phyloP scores from a whole-genome alignment of 1,140 invertebrate species.

The Protaetia brevitarsis region DNA sequence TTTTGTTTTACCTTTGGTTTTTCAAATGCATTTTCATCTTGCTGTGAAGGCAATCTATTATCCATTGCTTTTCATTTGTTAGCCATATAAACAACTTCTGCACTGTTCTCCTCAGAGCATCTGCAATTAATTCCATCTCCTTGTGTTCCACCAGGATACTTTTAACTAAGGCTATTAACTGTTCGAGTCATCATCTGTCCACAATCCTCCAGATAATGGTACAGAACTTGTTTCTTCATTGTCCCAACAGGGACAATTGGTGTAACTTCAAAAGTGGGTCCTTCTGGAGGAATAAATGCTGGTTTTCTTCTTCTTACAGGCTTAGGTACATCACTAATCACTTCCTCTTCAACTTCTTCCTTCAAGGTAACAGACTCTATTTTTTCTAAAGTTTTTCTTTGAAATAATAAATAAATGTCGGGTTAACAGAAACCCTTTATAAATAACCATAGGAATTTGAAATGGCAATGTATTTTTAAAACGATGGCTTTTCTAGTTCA shows the following conservation, averaged over 20 bases:
- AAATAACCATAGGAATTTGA: slow-evolving; percentile 69
- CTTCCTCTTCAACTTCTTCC: slow-evolving; percentile 53
- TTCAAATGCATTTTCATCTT: slow-evolving; percentile 48
- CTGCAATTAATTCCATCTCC: slow-evolving; percentile 87
- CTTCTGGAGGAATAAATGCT: slow-evolving; percentile 61
- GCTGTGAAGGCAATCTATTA: slow-evolving; percentile 57
- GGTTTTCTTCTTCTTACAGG: slow-evolving; percentile 57
- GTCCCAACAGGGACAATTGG: slow-evolving; percentile 41
- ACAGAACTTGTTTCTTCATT: slow-evolving; percentile 29
- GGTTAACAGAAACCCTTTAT: slow-evolving; percentile 59
- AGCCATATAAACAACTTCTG: slow-evolving; percentile 77
- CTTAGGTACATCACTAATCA: slow-evolving; percentile 43
- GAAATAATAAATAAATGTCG: slow-evolving; percentile 36
- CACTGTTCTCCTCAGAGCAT: slow-evolving; percentile 66
- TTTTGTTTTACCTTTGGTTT: slow-evolving; percentile 50
- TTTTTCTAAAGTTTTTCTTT: slow-evolving; percentile 29
- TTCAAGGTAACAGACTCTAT: slow-evolving; percentile 37
- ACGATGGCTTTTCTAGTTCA: slow-evolving; percentile 73
- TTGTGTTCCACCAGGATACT: slow-evolving; percentile 78
- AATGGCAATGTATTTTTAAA: slow-evolving; percentile 80
- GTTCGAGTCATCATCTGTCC: slow-evolving; percentile 90
- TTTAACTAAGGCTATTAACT: slow-evolving; percentile 84
- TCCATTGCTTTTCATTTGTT: slow-evolving; percentile 74
- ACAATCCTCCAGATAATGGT: slow-evolving; percentile 67
- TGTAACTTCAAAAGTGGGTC: slow-evolving; percentile 20